These are phyloP conservation scores for Echiichthys vipera DNA, from an alignment of 2,797 vertebrate species.

Conservation along the genomic window DNA sequence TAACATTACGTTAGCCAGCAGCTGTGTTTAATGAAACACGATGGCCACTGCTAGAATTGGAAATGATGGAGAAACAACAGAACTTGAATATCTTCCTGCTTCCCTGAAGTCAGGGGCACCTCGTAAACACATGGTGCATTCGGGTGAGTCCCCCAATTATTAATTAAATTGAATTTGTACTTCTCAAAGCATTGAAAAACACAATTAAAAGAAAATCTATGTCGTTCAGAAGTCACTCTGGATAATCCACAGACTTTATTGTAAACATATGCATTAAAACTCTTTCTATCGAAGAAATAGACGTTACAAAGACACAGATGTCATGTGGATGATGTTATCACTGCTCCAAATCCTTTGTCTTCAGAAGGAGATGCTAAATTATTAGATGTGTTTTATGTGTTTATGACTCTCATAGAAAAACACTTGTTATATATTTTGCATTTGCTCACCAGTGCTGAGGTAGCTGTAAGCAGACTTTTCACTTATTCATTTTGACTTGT, in stretches of 20 bases:
- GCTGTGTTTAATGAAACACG: no score
- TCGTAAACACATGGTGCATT: no score
- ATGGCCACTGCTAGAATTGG: no score
- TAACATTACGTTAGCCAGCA: no score
- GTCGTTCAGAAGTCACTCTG: background rate
- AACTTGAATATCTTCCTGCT: no score
- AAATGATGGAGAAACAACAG: no score
- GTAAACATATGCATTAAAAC: no score
- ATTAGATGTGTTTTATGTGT: slow-evolving; percentile 7
- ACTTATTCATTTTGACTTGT: slow-evolving; percentile 51
- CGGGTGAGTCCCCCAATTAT: no score
- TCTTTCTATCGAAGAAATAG: no score
- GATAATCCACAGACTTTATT: slow-evolving; percentile 5
- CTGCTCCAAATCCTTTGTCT: background rate
- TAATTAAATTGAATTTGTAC: background rate
- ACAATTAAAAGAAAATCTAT: background rate
- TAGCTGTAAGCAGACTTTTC: slow-evolving; percentile 46
- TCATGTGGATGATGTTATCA: background rate
- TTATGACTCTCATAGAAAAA: background rate
- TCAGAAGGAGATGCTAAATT: background rate
- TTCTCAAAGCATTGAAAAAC: background rate
- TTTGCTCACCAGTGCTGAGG: slow-evolving; percentile 29
- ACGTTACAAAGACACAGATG: no score
- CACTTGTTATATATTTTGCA: slow-evolving; percentile 34
- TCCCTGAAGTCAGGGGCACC: no score